These are phyloP conservation scores for Vulpes ferrilata DNA, from an alignment of 2,113 vertebrate genomes.

Conservation along the genomic window DNA sequence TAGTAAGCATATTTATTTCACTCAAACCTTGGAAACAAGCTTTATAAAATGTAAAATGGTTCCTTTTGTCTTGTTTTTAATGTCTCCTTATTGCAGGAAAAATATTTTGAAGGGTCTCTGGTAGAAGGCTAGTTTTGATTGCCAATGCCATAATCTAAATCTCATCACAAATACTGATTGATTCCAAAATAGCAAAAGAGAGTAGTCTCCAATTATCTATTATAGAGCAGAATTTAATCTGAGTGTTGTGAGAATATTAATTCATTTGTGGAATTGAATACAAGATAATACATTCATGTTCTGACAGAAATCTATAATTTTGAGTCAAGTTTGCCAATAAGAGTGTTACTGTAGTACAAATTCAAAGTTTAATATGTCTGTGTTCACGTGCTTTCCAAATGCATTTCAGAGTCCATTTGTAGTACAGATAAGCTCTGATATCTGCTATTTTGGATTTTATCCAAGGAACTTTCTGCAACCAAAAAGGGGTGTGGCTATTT, in stretches of 20 bases:
- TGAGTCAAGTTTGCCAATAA: neutral
- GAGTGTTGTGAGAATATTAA: neutral
- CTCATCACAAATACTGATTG: neutral
- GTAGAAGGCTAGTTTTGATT: neutral
- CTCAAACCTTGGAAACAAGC: neutral
- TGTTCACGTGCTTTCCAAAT: conserved; percentile 44
- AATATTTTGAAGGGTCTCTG: neutral
- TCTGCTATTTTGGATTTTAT: conserved; percentile 42
- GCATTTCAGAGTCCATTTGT: conserved; percentile 74
- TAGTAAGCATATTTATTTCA: conserved; percentile 47
- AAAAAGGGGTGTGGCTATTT: neutral
- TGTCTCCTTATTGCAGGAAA: conserved; percentile 4
- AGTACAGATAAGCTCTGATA: conserved; percentile 70
- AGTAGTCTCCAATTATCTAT: neutral
- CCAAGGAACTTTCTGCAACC: neutral
- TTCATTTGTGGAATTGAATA: conserved; percentile 6
- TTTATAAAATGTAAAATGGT: conserved; percentile 22
- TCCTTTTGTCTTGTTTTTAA: conserved; percentile 58
- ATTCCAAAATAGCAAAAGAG: neutral
- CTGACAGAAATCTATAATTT: neutral
- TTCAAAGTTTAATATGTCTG: conserved; percentile 53
- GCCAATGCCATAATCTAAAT: neutral
- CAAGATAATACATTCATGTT: neutral
- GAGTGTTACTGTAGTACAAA: conserved; percentile 12
- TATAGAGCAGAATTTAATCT: conserved; percentile 14